Percentiles rank a stretch among this genome's conserved stretches.
Conservation (phyloP, 2,113 vertebrate species). For the Calidris pygmaea region DNA sequence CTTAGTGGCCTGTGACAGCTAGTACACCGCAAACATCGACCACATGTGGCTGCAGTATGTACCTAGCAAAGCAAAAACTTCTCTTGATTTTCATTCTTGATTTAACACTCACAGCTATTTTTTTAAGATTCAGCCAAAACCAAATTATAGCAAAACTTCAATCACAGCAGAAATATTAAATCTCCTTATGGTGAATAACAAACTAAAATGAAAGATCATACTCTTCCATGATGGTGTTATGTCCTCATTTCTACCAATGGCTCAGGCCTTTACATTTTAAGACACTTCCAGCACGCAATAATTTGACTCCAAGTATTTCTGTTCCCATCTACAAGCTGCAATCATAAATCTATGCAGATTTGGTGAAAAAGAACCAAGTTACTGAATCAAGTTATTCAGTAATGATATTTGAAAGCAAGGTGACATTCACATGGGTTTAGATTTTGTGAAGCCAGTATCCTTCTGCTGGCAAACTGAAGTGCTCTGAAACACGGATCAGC, state of each 20-base stretch:
- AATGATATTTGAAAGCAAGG: background rate
- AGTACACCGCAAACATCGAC: fast-evolving
- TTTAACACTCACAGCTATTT: background rate
- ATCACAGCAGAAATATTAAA: background rate
- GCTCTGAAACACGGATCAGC: fast-evolving
- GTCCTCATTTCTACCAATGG: background rate
- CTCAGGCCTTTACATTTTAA: background rate
- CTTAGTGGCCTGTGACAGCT: background rate
- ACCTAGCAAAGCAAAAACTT: background rate
- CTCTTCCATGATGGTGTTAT: background rate
- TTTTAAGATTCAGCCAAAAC: background rate
- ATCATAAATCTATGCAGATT: background rate
- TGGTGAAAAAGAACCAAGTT: background rate
- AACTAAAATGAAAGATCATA: background rate
- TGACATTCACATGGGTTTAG: background rate
- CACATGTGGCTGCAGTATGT: background rate
- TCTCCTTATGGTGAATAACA: background rate
- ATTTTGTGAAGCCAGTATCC: background rate
- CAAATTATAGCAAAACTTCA: background rate
- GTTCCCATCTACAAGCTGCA: background rate
- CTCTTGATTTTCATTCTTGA: background rate
- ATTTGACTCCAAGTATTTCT: background rate
- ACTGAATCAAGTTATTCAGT: background rate
- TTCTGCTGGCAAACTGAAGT: background rate
- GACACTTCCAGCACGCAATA: background rate